Percentiles rank a stretch among this genome's conserved stretches.
Conservation (phyloP, 2,888 invertebrate species). For the Stenoptilia bipunctidactyla region DNA sequence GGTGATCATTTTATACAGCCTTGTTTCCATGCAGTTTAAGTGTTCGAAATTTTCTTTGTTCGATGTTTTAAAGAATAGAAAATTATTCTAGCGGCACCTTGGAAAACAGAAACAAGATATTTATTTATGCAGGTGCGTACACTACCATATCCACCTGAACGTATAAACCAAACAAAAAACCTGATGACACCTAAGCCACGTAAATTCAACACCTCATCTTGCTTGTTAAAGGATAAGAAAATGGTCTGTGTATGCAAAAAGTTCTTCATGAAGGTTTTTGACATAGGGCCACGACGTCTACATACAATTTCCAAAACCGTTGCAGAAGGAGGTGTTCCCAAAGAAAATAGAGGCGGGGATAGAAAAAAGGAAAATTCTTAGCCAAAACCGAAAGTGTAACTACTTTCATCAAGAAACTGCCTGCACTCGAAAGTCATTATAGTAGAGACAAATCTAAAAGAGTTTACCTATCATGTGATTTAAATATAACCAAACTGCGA, state of each 20-base stretch:
- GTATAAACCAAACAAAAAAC: no score
- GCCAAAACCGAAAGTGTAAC: neutral
- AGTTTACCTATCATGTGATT: neutral
- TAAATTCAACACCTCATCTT: no score
- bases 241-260: neutral
- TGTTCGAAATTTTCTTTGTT: no score
- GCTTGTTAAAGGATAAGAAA: no score
- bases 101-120: no score
- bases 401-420: neutral
- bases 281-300: neutral
- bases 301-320: neutral
- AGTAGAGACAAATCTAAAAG: neutral
- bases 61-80: no score
- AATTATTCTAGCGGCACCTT: no score
- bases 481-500: neutral
- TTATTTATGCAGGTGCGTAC: no score
- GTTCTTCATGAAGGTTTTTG: neutral
- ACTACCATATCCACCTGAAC: no score
- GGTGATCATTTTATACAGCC: no score
- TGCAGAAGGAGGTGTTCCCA: neutral
- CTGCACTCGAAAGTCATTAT: neutral
- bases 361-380: neutral
- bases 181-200: no score
- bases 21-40: no score
- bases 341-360: neutral